phyloP scores from a whole-genome alignment of 2,113 vertebrate species.

The Chaenogobius annularis region DNA sequence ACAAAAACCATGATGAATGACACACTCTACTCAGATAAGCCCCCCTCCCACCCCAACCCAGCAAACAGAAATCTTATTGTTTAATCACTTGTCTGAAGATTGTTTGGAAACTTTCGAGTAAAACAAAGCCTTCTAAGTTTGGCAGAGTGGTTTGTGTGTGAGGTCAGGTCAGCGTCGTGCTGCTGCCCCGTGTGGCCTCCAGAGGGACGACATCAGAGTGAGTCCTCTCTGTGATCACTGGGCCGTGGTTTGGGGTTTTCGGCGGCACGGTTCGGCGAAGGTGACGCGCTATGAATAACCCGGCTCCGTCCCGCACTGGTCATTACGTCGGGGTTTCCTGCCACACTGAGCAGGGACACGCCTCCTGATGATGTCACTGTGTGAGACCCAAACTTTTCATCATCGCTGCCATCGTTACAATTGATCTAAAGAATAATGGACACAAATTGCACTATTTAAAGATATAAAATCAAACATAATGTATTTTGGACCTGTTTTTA shows the following conservation, averaged over 20 bases:
- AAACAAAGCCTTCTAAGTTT: no score
- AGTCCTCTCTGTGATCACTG: slow-evolving; percentile 8
- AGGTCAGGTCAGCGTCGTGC: neutral
- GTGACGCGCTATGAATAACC: slow-evolving; percentile 19
- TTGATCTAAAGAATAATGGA: no score
- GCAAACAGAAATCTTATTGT: no score
- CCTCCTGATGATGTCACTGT: slow-evolving; percentile 32
- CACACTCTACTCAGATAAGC: no score
- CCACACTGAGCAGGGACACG: slow-evolving; percentile 22
- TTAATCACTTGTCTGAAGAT: no score
- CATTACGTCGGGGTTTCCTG: slow-evolving; percentile 41
- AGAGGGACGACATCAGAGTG: slow-evolving; percentile 1
- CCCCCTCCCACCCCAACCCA: no score
- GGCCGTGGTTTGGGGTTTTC: slow-evolving; percentile 21
- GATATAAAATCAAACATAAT: no score
- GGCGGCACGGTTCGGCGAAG: slow-evolving; percentile 5
- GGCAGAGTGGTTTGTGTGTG: neutral
- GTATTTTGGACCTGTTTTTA: no score
- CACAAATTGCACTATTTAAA: no score
- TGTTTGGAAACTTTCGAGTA: no score
- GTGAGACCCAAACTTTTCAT: neutral
- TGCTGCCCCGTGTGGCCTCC: neutral
- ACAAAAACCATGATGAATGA: neutral
- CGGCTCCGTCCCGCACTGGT: neutral
- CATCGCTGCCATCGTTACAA: neutral